Evolutionary conservation across 2,797 vertebrate species (phyloP).

Genomic region (Knipowitschia caucasica): DNA sequence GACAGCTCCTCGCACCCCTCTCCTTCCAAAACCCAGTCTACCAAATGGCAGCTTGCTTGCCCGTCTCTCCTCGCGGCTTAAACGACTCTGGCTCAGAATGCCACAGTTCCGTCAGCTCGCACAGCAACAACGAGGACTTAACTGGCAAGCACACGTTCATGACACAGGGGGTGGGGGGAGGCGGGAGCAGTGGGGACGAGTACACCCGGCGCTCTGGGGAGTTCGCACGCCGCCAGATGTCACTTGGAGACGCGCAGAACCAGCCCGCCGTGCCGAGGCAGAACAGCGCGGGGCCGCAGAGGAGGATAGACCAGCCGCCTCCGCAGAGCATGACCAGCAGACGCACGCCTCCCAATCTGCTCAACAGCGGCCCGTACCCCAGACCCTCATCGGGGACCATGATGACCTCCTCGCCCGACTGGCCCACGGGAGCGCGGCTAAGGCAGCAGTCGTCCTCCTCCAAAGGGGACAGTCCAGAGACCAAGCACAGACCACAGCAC

Average conservation of each 20-base stretch:
- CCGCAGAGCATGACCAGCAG: conserved; percentile 81
- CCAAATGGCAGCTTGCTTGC: conserved; percentile 96
- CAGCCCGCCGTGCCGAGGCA: conserved; percentile 87
- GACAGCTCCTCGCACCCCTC: conserved; percentile 89
- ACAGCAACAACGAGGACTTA: conserved; percentile 95
- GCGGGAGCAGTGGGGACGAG: conserved; percentile 79
- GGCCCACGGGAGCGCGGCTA: conserved; percentile 86
- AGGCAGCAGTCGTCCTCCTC: conserved; percentile 94
- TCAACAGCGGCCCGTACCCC: conserved; percentile 85
- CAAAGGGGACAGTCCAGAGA: conserved; percentile 95
- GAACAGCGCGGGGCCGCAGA: conserved; percentile 92
- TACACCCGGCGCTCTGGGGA: conserved; percentile 86
- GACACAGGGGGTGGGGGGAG: conserved; percentile 68
- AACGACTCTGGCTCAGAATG: conserved; percentile 95
- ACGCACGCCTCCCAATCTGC: conserved; percentile 86
- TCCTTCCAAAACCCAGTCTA: conserved; percentile 99
- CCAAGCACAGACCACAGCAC: conserved; percentile 88
- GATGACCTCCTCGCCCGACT: conserved; percentile 88
- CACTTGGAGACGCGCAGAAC: conserved; percentile 84
- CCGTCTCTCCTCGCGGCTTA: conserved; percentile 87
- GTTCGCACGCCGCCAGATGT: conserved; percentile 88
- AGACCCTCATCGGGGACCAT: conserved; percentile 88
- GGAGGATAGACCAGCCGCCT: conserved; percentile 92
- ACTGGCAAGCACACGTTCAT: conserved; percentile 74
- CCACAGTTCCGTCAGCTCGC: conserved; percentile 96